Conservation (phyloP, 1,140 invertebrate genomes). For the Psix sp. region DNA sequence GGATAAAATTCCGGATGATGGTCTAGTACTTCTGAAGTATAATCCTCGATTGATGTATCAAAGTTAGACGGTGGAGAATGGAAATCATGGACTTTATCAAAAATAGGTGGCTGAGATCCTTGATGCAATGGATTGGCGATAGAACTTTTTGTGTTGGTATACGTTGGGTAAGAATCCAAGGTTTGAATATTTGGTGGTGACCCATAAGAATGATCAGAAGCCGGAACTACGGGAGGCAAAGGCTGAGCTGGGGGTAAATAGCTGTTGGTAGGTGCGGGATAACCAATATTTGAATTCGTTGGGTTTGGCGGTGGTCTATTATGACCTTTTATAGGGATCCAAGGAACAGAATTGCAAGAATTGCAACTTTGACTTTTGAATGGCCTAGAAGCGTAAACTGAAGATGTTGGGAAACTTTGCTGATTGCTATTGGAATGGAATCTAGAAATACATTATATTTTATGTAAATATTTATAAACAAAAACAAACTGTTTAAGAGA, state of each 20-base stretch:
- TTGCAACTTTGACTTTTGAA: constrained; percentile 79
- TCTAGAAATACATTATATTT: constrained; percentile 10
- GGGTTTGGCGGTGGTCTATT: background rate
- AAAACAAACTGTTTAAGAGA: too few relatives aligned
- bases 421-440: constrained; percentile 9
- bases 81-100: constrained; percentile 41
- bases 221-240: constrained; percentile 21
- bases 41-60: constrained; percentile 19
- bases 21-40: constrained; percentile 44
- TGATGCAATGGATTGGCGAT: constrained; percentile 55
- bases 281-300: constrained; percentile 10
- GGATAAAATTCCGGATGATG: constrained; percentile 38
- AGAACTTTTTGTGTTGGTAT: constrained; percentile 32
- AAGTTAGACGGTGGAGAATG: constrained; percentile 35
- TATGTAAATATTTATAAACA: too few relatives aligned
- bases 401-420: constrained; percentile 10
- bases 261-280: constrained; percentile 12
- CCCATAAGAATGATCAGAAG: constrained; percentile 23
- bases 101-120: constrained; percentile 63
- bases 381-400: background rate
- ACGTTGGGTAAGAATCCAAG: constrained; percentile 33
- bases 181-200: constrained; percentile 14
- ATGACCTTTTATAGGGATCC: constrained; percentile 81
- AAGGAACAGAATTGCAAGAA: constrained; percentile 86
- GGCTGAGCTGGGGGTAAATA: constrained; percentile 26